Evolutionary conservation across 2,113 vertebrate genomes (phyloP).

Genomic region (Gallinago media): DNA sequence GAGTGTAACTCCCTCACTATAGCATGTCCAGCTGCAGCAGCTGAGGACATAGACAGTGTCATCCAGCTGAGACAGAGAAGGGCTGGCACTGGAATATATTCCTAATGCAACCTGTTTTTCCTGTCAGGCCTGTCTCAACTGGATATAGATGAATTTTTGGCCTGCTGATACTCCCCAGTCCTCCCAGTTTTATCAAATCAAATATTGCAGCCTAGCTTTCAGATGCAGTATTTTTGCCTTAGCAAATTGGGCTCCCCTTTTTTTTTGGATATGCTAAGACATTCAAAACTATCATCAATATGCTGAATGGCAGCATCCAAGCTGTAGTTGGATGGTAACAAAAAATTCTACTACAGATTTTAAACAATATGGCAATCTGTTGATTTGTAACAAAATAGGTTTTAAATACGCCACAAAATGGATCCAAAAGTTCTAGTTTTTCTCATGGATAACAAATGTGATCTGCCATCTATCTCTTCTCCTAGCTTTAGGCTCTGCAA

Average conservation of each 20-base stretch:
- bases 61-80: background rate
- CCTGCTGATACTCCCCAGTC: background rate
- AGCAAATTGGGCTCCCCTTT: background rate
- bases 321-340: background rate
- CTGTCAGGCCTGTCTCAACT: background rate
- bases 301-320: background rate
- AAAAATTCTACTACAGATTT: background rate
- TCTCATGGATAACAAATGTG: background rate
- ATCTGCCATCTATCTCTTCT: background rate
- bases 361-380: background rate
- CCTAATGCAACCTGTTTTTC: background rate
- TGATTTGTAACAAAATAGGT: background rate
- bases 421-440: background rate
- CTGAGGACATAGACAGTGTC: background rate
- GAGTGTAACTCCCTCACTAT: rapidly evolving
- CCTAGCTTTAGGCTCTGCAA: background rate
- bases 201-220: background rate
- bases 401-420: background rate
- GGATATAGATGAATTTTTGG: background rate
- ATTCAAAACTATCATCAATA: background rate
- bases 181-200: background rate
- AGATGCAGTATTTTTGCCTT: background rate
- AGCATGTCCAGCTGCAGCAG: background rate
- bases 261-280: background rate
- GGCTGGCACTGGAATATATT: background rate